Evolutionary conservation across 1,140 invertebrate genomes (phyloP).

Genomic region (Lepidurus packardi): DNA sequence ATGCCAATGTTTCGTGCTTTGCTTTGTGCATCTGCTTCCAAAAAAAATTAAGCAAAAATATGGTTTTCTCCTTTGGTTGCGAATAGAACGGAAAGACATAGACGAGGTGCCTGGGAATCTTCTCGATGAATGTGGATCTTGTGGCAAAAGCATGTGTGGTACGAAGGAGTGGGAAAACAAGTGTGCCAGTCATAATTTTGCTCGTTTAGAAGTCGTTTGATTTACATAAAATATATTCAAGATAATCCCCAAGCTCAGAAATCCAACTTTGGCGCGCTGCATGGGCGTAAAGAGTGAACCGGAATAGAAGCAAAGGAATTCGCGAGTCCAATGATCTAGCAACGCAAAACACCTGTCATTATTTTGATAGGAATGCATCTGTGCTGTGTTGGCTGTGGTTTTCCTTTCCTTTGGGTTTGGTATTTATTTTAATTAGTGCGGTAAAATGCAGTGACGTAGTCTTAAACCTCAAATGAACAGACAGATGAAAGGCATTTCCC

Average conservation of each 20-base stretch:
- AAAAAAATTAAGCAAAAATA: background rate
- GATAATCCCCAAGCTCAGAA: too few species aligned
- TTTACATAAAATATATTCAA: too few species aligned
- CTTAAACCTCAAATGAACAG: background rate
- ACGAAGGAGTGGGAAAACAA: too few species aligned
- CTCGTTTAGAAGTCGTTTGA: too few species aligned
- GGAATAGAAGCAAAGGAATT: background rate
- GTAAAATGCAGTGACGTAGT: background rate
- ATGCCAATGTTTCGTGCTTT: slow-evolving; percentile 11
- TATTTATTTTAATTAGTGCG: background rate
- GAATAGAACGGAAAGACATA: slow-evolving; percentile 11
- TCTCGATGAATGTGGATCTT: background rate
- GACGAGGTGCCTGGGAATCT: background rate
- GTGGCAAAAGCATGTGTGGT: too few species aligned
- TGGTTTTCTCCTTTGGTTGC: background rate
- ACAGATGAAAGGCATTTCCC: background rate
- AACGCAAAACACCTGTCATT: slow-evolving; percentile 7
- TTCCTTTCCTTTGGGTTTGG: background rate
- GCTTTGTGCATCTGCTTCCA: slow-evolving; percentile 12
- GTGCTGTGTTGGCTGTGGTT: background rate
- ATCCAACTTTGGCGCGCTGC: background rate
- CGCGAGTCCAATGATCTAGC: background rate
- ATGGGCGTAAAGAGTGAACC: background rate
- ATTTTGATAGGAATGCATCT: slow-evolving; percentile 3
- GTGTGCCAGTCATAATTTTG: too few species aligned